A percentile compares a stretch with the other conserved stretches of the same genome.
These are phyloP conservation scores for Spizella passerina DNA, from an alignment of 2,797 vertebrate genomes.

Conservation along the genomic window DNA sequence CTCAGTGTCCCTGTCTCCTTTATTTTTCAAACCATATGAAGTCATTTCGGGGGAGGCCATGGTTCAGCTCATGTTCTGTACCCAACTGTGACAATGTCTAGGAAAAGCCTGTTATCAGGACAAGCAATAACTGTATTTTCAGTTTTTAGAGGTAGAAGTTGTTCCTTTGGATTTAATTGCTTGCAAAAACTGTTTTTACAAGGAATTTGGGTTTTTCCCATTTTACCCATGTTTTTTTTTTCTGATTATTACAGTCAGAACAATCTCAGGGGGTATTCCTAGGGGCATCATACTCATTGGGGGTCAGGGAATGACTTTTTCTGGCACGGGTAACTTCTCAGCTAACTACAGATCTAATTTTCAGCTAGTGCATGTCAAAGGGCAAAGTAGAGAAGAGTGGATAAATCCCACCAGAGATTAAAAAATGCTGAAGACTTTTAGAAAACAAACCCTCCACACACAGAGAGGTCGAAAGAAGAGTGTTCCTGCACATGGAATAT, in stretches of 20 bases:
- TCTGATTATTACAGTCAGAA: background rate
- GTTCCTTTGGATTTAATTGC: background rate
- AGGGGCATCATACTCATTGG: fast-evolving
- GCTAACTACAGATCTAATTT: background rate
- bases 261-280: background rate
- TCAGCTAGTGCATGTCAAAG: background rate
- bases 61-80: background rate
- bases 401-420: background rate
- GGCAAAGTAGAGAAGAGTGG: background rate
- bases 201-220: background rate
- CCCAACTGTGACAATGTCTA: background rate
- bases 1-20: background rate
- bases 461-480: background rate
- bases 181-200: background rate
- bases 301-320: background rate
- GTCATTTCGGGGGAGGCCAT: background rate
- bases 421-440: background rate
- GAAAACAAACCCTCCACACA: background rate
- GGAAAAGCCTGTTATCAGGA: background rate
- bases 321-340: background rate
- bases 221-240: background rate
- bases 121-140: background rate
- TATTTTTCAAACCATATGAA: background rate
- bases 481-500: fast-evolving
- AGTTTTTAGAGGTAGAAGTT: background rate